Percentiles rank a stretch among this genome's conserved stretches.
Evolutionary conservation across 2,797 vertebrate species (phyloP).

Genomic region (Sitta carolinensis): DNA sequence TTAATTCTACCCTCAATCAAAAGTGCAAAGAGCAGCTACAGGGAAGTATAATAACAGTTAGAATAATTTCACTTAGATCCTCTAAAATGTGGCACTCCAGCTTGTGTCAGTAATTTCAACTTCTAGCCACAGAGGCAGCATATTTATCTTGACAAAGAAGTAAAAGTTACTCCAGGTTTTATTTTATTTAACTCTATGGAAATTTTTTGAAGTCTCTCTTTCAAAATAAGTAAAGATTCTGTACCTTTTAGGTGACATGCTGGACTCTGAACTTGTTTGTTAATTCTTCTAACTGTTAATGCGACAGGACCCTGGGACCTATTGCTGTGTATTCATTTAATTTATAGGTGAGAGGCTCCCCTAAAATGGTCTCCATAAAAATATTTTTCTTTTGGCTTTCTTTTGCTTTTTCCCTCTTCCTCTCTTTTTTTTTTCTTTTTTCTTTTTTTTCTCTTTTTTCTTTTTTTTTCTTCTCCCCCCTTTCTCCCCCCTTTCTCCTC

Average conservation of each 20-base stretch:
- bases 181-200: background rate
- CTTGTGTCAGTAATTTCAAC: background rate
- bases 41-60: background rate
- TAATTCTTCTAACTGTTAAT: background rate
- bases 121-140: background rate
- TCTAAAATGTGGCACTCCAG: background rate
- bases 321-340: background rate
- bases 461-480: too few relatives aligned
- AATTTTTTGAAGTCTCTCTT: background rate
- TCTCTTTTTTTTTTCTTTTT: fast-evolving
- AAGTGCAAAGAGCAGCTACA: background rate
- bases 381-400: background rate
- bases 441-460: fast-evolving
- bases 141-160: background rate
- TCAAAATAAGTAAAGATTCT: background rate
- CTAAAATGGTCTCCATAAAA: background rate
- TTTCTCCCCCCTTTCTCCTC: too few relatives aligned
- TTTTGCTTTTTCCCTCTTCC: fast-evolving
- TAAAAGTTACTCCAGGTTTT: background rate
- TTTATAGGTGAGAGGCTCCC: background rate
- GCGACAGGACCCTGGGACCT: background rate
- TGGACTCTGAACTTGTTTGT: background rate
- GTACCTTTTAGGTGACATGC: background rate
- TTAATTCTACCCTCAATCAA: background rate
- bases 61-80: background rate